Conservation (phyloP, 1,140 invertebrate genomes). For the Triops cancriformis region DNA sequence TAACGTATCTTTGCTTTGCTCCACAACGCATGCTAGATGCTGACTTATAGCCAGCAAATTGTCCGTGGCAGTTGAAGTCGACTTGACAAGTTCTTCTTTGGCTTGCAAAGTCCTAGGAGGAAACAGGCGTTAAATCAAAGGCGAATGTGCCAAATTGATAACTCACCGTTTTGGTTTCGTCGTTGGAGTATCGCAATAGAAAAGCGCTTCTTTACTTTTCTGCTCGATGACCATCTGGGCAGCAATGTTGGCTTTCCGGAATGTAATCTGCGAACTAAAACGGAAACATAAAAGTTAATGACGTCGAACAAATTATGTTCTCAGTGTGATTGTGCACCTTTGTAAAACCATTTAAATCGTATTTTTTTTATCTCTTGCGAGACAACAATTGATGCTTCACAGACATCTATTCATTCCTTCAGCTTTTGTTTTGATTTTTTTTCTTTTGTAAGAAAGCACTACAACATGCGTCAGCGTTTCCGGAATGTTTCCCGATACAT, state of each 20-base stretch:
- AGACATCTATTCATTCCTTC: no score
- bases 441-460: no score
- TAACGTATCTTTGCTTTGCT: slow-evolving; percentile 42
- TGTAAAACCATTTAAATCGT: no score
- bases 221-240: slow-evolving; percentile 16
- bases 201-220: slow-evolving; percentile 24
- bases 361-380: no score
- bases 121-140: neutral
- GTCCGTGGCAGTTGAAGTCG: slow-evolving; percentile 36
- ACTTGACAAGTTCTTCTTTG: slow-evolving; percentile 26
- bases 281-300: neutral
- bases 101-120: slow-evolving; percentile 13
- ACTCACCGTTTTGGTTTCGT: neutral
- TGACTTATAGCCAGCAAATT: slow-evolving; percentile 40
- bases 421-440: no score
- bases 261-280: neutral
- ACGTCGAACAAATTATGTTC: no score
- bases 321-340: no score
- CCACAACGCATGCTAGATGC: slow-evolving; percentile 42
- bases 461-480: no score
- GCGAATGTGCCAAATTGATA: neutral
- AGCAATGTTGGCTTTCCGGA: slow-evolving; percentile 24
- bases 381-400: no score
- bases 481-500: no score
- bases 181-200: slow-evolving; percentile 19